Evolutionary conservation across 2,113 vertebrate species (phyloP).

Genomic region (Sinosuthora webbiana): DNA sequence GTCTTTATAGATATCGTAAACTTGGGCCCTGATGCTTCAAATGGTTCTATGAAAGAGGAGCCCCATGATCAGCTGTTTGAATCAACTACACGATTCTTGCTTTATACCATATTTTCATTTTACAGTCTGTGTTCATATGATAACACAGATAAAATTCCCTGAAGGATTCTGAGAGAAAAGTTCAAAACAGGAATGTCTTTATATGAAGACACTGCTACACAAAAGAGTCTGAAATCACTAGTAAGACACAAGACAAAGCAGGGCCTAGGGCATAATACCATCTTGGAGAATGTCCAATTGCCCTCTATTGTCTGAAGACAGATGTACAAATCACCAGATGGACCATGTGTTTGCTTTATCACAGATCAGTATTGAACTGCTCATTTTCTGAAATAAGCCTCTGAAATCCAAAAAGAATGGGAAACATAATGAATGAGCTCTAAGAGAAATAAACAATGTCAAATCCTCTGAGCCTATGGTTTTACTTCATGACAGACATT

Average conservation of each 20-base stretch:
- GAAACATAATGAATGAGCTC: constrained; percentile 60
- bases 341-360: constrained; percentile 54
- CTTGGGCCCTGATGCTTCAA: not conserved
- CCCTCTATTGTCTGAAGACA: constrained; percentile 52
- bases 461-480: constrained; percentile 48
- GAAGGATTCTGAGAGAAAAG: not conserved
- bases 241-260: constrained; percentile 45
- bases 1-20: not conserved
- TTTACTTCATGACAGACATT: constrained; percentile 37
- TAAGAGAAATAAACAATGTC: constrained; percentile 67
- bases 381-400: constrained; percentile 48
- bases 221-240: constrained; percentile 1
- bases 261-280: constrained; percentile 35
- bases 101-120: not conserved
- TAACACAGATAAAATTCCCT: constrained; percentile 30
- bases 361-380: constrained; percentile 54
- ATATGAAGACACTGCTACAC: constrained; percentile 6
- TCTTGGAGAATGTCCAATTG: constrained; percentile 57
- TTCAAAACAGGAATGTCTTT: constrained; percentile 4
- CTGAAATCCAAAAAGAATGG: constrained; percentile 70
- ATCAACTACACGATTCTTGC: not conserved
- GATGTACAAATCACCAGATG: constrained; percentile 45
- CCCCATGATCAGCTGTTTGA: not conserved
- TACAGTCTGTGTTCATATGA: not conserved
- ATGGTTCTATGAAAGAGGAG: not conserved